Evolutionary conservation across 2,888 invertebrate species (phyloP).

Genomic region (Meghimatium bilineatum): DNA sequence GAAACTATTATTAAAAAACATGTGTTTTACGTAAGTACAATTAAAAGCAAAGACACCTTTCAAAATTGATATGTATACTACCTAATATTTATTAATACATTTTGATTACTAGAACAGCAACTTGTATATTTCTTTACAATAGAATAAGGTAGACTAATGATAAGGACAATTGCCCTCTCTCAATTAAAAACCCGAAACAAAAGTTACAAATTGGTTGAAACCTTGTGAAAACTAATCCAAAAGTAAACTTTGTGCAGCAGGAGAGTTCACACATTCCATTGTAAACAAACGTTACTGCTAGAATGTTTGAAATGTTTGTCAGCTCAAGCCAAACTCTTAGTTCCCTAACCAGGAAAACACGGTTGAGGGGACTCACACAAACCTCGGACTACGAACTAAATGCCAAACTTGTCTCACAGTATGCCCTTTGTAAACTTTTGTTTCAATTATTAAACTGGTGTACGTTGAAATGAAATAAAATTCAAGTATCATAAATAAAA

Average conservation of each 20-base stretch:
- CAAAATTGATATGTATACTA: no score
- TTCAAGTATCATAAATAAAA: no score
- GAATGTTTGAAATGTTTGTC: background rate
- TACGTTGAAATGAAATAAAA: no score
- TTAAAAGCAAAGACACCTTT: no score
- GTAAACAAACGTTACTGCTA: background rate
- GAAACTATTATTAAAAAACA: no score
- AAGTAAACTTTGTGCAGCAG: background rate
- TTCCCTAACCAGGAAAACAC: background rate
- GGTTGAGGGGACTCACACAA: background rate
- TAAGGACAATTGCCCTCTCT: background rate
- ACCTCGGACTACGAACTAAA: background rate
- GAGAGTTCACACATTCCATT: background rate
- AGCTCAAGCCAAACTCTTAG: background rate
- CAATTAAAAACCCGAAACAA: background rate
- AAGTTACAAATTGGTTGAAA: background rate
- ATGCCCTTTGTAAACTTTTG: no score
- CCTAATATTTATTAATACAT: no score
- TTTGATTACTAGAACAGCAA: no score
- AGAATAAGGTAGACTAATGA: background rate
- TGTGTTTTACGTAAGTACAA: no score
- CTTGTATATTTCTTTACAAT: no score
- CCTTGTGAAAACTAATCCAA: conserved; percentile 11
- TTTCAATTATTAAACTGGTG: no score
- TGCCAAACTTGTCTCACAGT: background rate